phyloP scores from a whole-genome alignment of 2,113 vertebrate species.

The Smithornis capensis region DNA sequence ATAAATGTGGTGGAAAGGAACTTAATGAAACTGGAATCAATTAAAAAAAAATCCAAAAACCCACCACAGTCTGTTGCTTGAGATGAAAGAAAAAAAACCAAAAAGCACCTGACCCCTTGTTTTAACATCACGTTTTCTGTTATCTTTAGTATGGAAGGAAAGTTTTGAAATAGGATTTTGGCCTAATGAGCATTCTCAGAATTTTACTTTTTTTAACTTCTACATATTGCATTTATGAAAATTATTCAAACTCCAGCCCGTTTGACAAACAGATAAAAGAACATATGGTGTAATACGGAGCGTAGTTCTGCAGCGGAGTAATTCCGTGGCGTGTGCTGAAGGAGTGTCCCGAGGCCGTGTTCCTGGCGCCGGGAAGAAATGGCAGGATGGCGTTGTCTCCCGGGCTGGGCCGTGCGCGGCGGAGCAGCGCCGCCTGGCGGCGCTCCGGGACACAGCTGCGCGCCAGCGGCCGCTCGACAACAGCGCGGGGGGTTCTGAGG shows the following conservation, averaged over 20 bases:
- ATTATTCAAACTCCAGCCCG: neutral
- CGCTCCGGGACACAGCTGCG: neutral
- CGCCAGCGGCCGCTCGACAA: too few relatives aligned
- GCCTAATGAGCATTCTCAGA: neutral
- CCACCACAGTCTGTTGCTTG: neutral
- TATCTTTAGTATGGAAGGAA: neutral
- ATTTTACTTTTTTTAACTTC: neutral
- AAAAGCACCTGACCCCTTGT: neutral
- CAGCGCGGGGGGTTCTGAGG: neutral
- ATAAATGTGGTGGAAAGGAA: neutral
- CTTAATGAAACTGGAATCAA: neutral
- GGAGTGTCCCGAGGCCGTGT: neutral
- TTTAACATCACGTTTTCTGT: neutral
- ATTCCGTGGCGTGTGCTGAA: neutral
- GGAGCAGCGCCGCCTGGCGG: neutral
- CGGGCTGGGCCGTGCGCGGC: neutral
- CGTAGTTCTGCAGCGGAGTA: neutral
- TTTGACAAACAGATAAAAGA: neutral
- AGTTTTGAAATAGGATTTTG: neutral
- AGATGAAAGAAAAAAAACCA: neutral
- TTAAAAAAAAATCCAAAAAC: too few relatives aligned
- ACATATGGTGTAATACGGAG: too few relatives aligned
- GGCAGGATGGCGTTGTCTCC: neutral
- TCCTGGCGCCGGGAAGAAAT: neutral
- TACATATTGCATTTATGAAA: neutral